phyloP scores from a whole-genome alignment of 2,888 invertebrate species.

The Drosophila neotestacea region DNA sequence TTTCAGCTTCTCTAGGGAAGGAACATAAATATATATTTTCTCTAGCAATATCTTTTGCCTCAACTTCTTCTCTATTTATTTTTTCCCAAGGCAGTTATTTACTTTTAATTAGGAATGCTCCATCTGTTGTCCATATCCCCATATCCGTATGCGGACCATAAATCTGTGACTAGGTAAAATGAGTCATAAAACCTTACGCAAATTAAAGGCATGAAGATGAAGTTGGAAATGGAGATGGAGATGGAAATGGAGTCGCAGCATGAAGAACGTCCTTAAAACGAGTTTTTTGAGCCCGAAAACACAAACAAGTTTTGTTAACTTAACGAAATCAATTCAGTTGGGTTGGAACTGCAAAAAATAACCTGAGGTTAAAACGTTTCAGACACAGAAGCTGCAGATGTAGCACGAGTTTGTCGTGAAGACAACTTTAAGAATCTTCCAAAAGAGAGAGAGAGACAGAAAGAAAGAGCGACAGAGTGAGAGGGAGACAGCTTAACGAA shows the following conservation, averaged over 20 bases:
- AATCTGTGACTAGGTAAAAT: slow-evolving; percentile 36
- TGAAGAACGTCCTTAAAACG: slow-evolving; percentile 71
- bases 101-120: slow-evolving; percentile 24
- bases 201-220: slow-evolving; percentile 48
- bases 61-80: not conserved
- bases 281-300: slow-evolving; percentile 66
- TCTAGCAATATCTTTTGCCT: not conserved
- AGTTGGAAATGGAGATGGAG: slow-evolving; percentile 18
- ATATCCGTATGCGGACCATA: slow-evolving; percentile 11
- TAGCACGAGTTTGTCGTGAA: slow-evolving; percentile 68
- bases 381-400: slow-evolving; percentile 46
- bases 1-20: not conserved
- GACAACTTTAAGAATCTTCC: slow-evolving; percentile 29
- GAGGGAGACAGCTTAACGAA: slow-evolving; percentile 46
- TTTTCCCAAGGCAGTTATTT: not conserved
- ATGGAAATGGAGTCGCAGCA: not conserved
- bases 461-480: not conserved
- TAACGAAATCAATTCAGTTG: slow-evolving; percentile 72
- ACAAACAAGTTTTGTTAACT: slow-evolving; percentile 69
- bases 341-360: slow-evolving; percentile 32
- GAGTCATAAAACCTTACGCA: slow-evolving; percentile 66
- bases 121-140: slow-evolving; percentile 23
- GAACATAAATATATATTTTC: not conserved
- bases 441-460: slow-evolving; percentile 7
- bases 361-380: slow-evolving; percentile 20